Conservation (phyloP, 30 jellyfish, hydroid and myxozoan genomes). For the Hydra vulgaris region DNA sequence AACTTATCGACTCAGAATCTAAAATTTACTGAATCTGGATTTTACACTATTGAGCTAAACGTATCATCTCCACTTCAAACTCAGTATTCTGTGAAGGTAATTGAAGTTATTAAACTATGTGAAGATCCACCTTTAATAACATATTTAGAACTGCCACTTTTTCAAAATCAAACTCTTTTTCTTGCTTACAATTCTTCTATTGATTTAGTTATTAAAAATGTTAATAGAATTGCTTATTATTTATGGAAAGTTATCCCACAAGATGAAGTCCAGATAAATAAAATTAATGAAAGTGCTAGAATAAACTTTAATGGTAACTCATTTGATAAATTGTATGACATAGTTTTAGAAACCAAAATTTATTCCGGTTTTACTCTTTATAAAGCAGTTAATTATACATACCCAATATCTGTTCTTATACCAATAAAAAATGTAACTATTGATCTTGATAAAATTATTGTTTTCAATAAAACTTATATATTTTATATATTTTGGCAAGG, state of each 20-base stretch:
- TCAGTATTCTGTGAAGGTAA: background rate
- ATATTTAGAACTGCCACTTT: background rate
- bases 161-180: background rate
- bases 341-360: background rate
- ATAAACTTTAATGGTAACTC: background rate
- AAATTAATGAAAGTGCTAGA: background rate
- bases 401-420: background rate
- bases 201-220: background rate
- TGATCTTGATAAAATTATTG: background rate
- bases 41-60: constrained; percentile 5
- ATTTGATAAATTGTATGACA: background rate
- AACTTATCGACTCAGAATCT: background rate
- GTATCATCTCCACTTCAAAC: constrained; percentile 10
- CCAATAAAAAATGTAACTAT: background rate
- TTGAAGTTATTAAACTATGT: background rate
- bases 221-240: background rate
- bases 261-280: background rate
- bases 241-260: background rate
- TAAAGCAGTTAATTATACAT: background rate
- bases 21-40: constrained; percentile 23
- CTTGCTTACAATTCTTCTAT: background rate
- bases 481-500: background rate
- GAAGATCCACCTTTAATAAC: background rate
- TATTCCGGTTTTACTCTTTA: background rate
- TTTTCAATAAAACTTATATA: background rate